Percentiles rank a stretch among this genome's conserved stretches.
phyloP scores from a whole-genome alignment of 2,888 invertebrate species.

The Tenthredo livida region DNA sequence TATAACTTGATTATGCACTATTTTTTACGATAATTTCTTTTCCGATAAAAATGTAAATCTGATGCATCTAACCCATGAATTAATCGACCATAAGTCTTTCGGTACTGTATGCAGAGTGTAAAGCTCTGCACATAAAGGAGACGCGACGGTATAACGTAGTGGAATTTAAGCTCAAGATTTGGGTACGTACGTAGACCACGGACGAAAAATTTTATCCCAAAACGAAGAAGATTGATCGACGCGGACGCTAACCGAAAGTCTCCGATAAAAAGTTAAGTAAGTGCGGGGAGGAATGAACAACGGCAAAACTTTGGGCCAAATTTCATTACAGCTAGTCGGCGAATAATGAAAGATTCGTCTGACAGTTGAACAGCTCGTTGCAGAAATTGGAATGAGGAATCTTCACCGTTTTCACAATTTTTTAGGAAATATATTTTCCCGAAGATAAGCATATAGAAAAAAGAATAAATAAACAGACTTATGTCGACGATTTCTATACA shows the following conservation, averaged over 20 bases:
- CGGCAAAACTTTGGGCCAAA: conserved; percentile 2
- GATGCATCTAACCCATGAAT: neutral
- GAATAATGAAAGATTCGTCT: neutral
- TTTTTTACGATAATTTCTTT: neutral
- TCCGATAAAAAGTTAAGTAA: neutral
- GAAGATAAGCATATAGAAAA: neutral
- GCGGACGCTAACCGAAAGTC: neutral
- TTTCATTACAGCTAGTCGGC: neutral
- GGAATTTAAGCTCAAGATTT: neutral
- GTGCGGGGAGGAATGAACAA: neutral
- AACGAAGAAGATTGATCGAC: conserved; percentile 22
- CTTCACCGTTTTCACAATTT: neutral
- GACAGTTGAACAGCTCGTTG: neutral
- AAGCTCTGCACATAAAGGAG: neutral
- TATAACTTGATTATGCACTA: neutral
- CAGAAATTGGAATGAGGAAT: neutral
- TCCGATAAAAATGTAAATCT: neutral
- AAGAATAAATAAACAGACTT: neutral
- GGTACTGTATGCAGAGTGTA: neutral
- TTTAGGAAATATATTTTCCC: neutral
- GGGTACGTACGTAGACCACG: neutral
- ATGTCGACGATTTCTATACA: neutral
- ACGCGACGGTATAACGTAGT: neutral
- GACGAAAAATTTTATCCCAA: neutral
- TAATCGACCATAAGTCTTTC: neutral